These are phyloP conservation scores for Dusona sp. DNA, from an alignment of 2,888 invertebrate species.

Conservation along the genomic window DNA sequence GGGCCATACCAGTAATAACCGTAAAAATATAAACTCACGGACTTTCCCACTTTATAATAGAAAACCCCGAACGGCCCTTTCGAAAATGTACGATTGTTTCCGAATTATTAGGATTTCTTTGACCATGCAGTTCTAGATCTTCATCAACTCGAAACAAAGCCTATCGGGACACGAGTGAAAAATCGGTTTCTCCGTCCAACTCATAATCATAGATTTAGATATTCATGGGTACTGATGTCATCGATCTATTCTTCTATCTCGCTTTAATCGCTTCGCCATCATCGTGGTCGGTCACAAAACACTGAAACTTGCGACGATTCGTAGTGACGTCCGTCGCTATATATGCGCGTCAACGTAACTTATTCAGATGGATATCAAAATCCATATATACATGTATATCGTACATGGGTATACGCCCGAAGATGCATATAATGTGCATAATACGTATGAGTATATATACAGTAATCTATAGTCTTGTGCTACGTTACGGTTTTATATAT, in stretches of 20 bases:
- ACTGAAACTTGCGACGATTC: constrained; percentile 55
- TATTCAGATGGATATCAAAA: constrained; percentile 20
- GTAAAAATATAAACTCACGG: too few species aligned
- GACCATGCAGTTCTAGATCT: too few species aligned
- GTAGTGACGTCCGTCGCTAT: constrained; percentile 37
- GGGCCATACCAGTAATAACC: too few species aligned
- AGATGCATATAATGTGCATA: not conserved
- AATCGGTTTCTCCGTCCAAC: constrained; percentile 1
- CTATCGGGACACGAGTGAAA: not conserved
- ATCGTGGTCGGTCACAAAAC: constrained; percentile 33
- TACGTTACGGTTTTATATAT: not conserved
- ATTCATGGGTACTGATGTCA: constrained; percentile 47
- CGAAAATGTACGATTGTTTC: too few species aligned
- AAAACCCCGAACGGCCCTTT: too few species aligned
- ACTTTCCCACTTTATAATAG: too few species aligned
- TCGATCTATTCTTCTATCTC: constrained; percentile 45
- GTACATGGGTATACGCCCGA: not conserved
- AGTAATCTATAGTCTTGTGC: not conserved
- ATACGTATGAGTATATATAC: not conserved
- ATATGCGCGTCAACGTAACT: not conserved
- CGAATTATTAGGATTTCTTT: too few species aligned
- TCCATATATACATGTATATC: constrained; percentile 2
- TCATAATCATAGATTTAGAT: not conserved
- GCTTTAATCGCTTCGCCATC: constrained; percentile 33
- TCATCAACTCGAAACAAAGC: too few species aligned